Conservation (phyloP, 1,140 invertebrate genomes). For the Drosophila ohnishii region DNA sequence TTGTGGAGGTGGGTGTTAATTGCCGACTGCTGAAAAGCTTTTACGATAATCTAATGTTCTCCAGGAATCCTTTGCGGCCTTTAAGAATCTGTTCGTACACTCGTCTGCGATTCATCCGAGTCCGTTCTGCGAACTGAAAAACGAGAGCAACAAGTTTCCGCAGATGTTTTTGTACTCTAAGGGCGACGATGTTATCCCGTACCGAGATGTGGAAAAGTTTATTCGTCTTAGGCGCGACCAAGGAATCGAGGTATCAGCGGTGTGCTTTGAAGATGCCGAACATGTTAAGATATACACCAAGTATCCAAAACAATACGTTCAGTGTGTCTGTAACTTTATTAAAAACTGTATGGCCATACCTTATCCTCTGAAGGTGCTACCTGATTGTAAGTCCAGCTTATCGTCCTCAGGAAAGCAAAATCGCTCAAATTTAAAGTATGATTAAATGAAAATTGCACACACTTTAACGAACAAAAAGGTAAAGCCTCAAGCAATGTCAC, state of each 20-base stretch:
- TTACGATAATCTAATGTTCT: neutral
- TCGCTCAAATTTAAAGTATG: conserved; percentile 54
- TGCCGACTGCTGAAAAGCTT: neutral
- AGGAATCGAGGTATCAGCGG: conserved; percentile 85
- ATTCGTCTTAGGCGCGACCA: conserved; percentile 84
- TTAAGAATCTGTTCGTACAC: conserved; percentile 75
- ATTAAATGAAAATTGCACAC: conserved; percentile 32
- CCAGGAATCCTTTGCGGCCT: conserved; percentile 76
- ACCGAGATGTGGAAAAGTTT: conserved; percentile 87
- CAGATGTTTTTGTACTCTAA: conserved; percentile 91
- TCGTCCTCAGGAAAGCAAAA: conserved; percentile 8
- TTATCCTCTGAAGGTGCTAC: conserved; percentile 16
- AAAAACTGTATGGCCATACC: conserved; percentile 84
- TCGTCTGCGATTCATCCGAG: conserved; percentile 78
- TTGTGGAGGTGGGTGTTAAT: conserved; percentile 83
- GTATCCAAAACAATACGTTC: conserved; percentile 86
- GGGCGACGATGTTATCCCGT: conserved; percentile 86
- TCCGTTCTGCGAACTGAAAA: conserved; percentile 83
- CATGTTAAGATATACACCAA: conserved; percentile 88
- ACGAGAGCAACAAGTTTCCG: conserved; percentile 85
- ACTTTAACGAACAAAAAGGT: neutral
- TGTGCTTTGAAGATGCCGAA: conserved; percentile 87
- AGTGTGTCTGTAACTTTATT: conserved; percentile 86
- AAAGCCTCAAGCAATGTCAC: neutral
- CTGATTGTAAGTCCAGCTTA: neutral